Conservation (phyloP, 1,140 invertebrate genomes). For the Drosophila neocordata region DNA sequence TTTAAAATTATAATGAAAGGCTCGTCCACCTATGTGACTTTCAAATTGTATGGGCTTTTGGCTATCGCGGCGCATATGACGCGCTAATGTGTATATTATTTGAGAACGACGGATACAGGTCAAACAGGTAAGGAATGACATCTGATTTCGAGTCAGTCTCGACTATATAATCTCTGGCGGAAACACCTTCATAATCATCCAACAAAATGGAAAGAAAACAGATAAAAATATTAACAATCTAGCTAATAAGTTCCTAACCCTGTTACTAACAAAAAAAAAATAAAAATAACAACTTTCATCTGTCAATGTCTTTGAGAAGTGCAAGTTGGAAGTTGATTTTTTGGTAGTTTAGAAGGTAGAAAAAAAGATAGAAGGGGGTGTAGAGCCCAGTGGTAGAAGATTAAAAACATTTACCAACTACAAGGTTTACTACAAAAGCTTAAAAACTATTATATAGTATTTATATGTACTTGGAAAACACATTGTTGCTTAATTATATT, state of each 20-base stretch:
- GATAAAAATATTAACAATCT: too few relatives aligned
- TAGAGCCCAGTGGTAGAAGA: slow-evolving; percentile 26
- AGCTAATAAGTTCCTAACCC: too few relatives aligned
- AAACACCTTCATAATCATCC: too few relatives aligned
- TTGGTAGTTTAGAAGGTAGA: background rate
- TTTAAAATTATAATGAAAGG: slow-evolving; percentile 83
- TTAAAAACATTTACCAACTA: slow-evolving; percentile 52
- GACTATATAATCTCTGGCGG: too few relatives aligned
- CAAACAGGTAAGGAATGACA: slow-evolving; percentile 74
- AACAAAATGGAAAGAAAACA: too few relatives aligned
- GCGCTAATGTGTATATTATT: too few relatives aligned
- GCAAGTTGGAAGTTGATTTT: slow-evolving; percentile 9
- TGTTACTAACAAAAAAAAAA: too few relatives aligned
- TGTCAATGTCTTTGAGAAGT: slow-evolving; percentile 10
- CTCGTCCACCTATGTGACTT: slow-evolving; percentile 83
- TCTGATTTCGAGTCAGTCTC: too few relatives aligned
- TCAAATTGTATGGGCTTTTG: slow-evolving; percentile 84
- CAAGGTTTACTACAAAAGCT: slow-evolving; percentile 33
- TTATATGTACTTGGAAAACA: background rate
- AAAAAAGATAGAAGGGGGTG: background rate
- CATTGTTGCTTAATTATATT: slow-evolving; percentile 14
- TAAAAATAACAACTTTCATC: too few relatives aligned
- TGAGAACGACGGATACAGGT: slow-evolving; percentile 85
- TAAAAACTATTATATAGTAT: slow-evolving; percentile 27
- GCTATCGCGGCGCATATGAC: slow-evolving; percentile 84